phyloP scores from a whole-genome alignment of 1,140 invertebrate genomes.

The Panagrolaimus sp. region DNA sequence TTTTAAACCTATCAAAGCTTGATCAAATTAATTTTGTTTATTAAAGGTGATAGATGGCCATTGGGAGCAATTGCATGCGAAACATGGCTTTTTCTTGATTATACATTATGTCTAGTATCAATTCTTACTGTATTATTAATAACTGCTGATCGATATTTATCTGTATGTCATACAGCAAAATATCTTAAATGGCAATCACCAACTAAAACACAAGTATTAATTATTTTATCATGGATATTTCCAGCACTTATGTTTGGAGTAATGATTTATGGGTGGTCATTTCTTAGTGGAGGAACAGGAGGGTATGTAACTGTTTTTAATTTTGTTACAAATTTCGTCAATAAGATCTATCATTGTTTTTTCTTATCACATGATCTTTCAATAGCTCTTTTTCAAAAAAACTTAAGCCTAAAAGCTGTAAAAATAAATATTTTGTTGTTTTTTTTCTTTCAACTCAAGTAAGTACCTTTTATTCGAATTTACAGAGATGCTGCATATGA shows the following conservation, averaged over 20 bases:
- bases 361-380: too few species aligned
- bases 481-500: slow-evolving; percentile 33
- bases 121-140: slow-evolving; percentile 98
- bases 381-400: too few species aligned
- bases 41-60: slow-evolving; percentile 82
- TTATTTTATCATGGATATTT: slow-evolving; percentile 53
- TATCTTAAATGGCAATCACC: slow-evolving; percentile 57
- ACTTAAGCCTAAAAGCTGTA: background rate
- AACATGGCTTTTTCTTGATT: slow-evolving; percentile 95
- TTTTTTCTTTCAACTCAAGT: background rate
- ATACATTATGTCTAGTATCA: slow-evolving; percentile 95
- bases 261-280: slow-evolving; percentile 57
- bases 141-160: slow-evolving; percentile 85
- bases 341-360: too few species aligned
- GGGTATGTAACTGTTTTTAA: background rate
- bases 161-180: slow-evolving; percentile 55
- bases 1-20: background rate
- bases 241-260: slow-evolving; percentile 53
- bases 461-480: slow-evolving; percentile 3
- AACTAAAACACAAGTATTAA: slow-evolving; percentile 50
- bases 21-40: background rate
- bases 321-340: too few species aligned
- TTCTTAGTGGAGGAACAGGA: slow-evolving; percentile 40
- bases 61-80: slow-evolving; percentile 90
- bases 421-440: slow-evolving; percentile 7